Base-by-base conservation (phyloP, 2,888 invertebrate genomes). In the Lepas anatifera region DNA sequence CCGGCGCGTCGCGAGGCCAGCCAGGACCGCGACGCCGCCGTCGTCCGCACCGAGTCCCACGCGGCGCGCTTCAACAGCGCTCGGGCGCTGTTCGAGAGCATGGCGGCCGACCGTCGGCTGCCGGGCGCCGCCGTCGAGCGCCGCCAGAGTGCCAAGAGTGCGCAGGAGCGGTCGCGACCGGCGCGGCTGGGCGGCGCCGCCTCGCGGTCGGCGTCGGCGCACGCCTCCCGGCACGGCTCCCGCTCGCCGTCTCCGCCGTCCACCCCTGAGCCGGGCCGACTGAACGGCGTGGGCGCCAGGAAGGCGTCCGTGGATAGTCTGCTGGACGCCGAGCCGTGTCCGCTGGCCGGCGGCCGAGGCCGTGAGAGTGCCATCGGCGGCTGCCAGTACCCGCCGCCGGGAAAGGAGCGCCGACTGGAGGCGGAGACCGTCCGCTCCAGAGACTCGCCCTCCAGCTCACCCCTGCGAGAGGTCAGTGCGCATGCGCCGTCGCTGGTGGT, bases 61-160 rank as follows among this genome's bases (percentile, higher is more conserved):
- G 86, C 92, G 77, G 89, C 92, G n/a, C 83, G 92, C 73, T 94
- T 94, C 80, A 93, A 95, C 80, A 92, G 90, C 80, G 94, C 94
- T 3, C 85, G 93, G 73, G 94, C 95, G 52, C 84, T 95, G 70
- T 95, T 95, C 80, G 94, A 95, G 80, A 35, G 58, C 35, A 58
- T 58, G 93, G 93, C 74, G 93, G 93, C 74, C 92, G 76, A 74
- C 73, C 68, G 72, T 29, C 71, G 68, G 10, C 29, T 64, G 58
- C 52, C 35, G 39, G 58, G 25, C 35, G 58, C 32, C n/a, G 48
- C 32, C 29, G 48, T 69, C 16, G 35, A 67, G 71, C 63, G 69
- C 52, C 67, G 50, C 11, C 71, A 70, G 27, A 71, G 71, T 22
- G 73, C 73, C 22, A 58, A 58, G 35, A 35, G 58, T 10, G 58